Evolutionary conservation across 1,140 invertebrate species (phyloP).

Genomic region (Drosophila takahashii): DNA sequence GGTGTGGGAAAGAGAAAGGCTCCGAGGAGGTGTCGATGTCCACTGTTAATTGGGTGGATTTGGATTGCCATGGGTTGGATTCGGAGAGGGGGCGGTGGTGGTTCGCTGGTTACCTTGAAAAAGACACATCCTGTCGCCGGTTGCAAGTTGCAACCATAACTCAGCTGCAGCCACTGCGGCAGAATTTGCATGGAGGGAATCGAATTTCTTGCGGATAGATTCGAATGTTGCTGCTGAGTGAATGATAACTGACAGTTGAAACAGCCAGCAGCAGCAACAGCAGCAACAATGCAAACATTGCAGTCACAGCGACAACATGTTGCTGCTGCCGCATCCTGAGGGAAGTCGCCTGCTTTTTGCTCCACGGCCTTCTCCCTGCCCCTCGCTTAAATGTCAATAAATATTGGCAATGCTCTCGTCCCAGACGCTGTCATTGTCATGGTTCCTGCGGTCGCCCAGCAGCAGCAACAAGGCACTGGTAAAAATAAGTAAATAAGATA

Average conservation of each 20-base stretch:
- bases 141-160: constrained; percentile 26
- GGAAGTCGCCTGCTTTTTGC: constrained; percentile 47
- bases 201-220: constrained; percentile 58
- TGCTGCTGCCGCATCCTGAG: constrained; percentile 43
- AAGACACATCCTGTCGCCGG: constrained; percentile 49
- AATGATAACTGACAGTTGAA: constrained; percentile 80
- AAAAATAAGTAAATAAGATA: not conserved
- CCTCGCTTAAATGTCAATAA: constrained; percentile 75
- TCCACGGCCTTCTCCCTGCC: constrained; percentile 10
- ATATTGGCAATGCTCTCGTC: constrained; percentile 70
- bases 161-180: constrained; percentile 25
- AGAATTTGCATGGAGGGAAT: constrained; percentile 51
- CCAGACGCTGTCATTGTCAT: constrained; percentile 71
- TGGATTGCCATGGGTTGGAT: not conserved
- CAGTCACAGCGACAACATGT: constrained; percentile 37
- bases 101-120: constrained; percentile 31
- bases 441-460: constrained; percentile 36
- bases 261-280: constrained; percentile 40
- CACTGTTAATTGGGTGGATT: constrained; percentile 35
- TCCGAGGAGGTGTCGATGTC: constrained; percentile 42
- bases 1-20: constrained; percentile 59
- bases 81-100: not conserved
- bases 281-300: constrained; percentile 24
- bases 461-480: constrained; percentile 22
- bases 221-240: constrained; percentile 65